Evolutionary conservation across 2,888 invertebrate genomes (phyloP).

Genomic region (Nomada lathburiana): DNA sequence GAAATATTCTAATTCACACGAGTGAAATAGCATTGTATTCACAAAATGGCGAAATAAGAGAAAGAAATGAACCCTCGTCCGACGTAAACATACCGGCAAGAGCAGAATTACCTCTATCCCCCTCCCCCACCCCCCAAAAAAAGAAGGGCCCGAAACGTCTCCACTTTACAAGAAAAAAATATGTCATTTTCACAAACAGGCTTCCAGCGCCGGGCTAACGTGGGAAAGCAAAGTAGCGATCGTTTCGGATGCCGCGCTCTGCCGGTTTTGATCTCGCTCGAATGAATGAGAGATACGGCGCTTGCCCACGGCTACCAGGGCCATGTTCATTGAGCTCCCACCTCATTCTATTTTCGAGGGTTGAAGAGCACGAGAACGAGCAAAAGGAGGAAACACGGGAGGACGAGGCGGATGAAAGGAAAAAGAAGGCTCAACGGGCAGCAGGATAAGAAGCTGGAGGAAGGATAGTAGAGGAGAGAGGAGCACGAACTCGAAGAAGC

Average conservation of each 20-base stretch:
- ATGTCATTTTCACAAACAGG: conserved; percentile 27
- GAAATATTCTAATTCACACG: no score
- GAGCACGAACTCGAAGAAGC: conserved; percentile 45
- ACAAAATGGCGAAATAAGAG: no score
- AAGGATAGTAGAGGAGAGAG: conserved; percentile 45
- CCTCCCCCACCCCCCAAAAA: no score
- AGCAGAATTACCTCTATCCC: no score
- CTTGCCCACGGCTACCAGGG: conserved; percentile 70
- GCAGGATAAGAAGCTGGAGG: conserved; percentile 43
- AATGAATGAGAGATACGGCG: conserved; percentile 75
- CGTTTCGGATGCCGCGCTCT: conserved; percentile 46
- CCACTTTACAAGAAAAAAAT: neutral
- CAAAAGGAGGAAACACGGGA: conserved; percentile 23
- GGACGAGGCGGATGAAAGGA: conserved; percentile 27
- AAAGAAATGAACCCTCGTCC: no score
- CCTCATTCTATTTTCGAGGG: conserved; percentile 60
- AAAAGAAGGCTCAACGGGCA: conserved; percentile 47
- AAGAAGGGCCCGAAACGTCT: neutral
- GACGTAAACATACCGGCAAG: no score
- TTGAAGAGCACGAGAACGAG: conserved; percentile 40
- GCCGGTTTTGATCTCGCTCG: conserved; percentile 69
- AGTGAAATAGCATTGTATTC: no score
- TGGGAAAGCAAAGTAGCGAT: conserved; percentile 64
- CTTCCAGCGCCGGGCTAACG: conserved; percentile 39
- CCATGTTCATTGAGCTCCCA: conserved; percentile 67